Base-by-base conservation (phyloP, 2,113 vertebrate species). In the Lophochroa leadbeateri region DNA sequence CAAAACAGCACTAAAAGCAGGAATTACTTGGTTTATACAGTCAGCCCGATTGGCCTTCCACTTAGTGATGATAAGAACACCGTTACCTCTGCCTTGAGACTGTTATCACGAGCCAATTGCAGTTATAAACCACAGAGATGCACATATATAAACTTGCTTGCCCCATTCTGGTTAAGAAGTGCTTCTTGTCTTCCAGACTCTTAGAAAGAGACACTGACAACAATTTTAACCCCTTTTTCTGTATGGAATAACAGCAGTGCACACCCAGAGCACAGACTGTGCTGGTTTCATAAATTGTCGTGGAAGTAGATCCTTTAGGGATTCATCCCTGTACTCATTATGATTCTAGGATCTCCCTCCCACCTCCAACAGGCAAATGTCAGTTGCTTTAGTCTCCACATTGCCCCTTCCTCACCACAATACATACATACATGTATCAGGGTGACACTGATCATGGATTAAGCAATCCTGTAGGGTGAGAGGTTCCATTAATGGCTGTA, bases 211-310 rank as follows among this genome's bases (percentile, higher is more conserved):
- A 86, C 17, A 69, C 20, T 7, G 2, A 47, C 12, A 47, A 58
- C n/a, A 50, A 41, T 69, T 52, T 47, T 37, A 46, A 41, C 35
- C 52, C 7, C 15, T 60, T 88, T 63, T 28, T 27, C 20, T 69
- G 71, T 1, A 1, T 37, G 28, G 14, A 77, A 8, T 76, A 55
- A 52, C 52, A 69, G 31, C 8, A 58, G 9, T 68, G 11, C 8
- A 15, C 3, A 29, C 3, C 3, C 5, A 7, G 6, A 18, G 13
- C 0, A 1, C 2, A 78, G 29, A 43, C 3, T 57, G 14, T 43
- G 13, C 3, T 35, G 63, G 25, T 50, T 58, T 78, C 11, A 41
- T 50, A 68, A 74, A 55, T 24, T 47, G 19, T n/a, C 28, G 60
- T 23, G 10, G 39, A 82, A 90, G 63, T 21, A 75, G 12, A n/a